phyloP scores from a whole-genome alignment of 2,888 invertebrate genomes.

The Apotomis betuletana region DNA sequence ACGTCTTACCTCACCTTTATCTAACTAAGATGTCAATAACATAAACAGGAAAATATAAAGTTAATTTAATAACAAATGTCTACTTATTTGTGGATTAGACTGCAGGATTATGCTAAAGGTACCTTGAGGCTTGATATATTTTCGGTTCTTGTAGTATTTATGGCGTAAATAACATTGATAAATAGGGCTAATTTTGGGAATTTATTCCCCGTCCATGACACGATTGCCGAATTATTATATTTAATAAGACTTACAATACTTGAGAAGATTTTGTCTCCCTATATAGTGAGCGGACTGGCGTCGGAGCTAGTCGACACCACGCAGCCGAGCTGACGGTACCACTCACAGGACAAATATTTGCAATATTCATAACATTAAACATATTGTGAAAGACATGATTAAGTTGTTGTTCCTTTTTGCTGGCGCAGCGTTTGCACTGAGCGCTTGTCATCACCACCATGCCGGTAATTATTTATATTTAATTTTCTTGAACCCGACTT shows the following conservation, averaged over 20 bases:
- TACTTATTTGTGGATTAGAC: not conserved
- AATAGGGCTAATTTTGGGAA: too few relatives aligned
- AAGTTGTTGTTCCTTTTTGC: conserved; percentile 21
- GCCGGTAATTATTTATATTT: conserved; percentile 5
- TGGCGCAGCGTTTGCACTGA: not conserved
- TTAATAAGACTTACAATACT: not conserved
- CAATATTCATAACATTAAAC: not conserved
- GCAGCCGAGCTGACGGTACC: not conserved
- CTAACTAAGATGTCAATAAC: not conserved
- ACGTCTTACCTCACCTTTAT: conserved; percentile 7
- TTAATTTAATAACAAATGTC: not conserved
- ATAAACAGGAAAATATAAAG: conserved; percentile 20
- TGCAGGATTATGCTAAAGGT: too few relatives aligned
- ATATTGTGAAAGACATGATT: conserved; percentile 3
- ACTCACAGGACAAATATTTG: conserved; percentile 3
- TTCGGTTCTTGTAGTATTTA: too few relatives aligned
- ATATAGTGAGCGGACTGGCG: conserved; percentile 4
- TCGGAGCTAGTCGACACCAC: not conserved
- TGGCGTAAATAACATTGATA: too few relatives aligned
- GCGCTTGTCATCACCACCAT: not conserved
- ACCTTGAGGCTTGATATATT: too few relatives aligned
- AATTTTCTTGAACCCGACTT: too few relatives aligned
- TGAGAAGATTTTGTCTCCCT: not conserved
- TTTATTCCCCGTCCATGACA: too few relatives aligned
- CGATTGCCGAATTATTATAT: too few relatives aligned